Percentiles rank a stretch among this genome's conserved stretches.
phyloP scores from a whole-genome alignment of 2,888 invertebrate genomes.

The Lepidochrysops patricia region DNA sequence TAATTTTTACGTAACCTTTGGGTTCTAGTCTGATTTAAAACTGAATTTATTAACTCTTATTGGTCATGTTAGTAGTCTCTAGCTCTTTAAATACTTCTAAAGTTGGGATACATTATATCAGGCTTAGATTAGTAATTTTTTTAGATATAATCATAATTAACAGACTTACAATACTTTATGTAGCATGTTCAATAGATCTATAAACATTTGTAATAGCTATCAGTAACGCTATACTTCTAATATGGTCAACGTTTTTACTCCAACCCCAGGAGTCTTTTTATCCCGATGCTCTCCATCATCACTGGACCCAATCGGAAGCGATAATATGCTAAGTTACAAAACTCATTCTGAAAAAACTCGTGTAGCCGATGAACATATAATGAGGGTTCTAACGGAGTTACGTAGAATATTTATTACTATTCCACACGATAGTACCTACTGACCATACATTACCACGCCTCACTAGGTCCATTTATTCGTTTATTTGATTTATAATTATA shows the following conservation, averaged over 20 bases:
- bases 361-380: slow-evolving; percentile 10
- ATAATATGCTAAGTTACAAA: slow-evolving; percentile 10
- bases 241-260: not conserved
- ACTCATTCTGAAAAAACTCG: not conserved
- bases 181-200: no score
- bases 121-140: no score
- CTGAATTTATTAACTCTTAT: no score
- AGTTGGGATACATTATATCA: no score
- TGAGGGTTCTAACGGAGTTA: slow-evolving; percentile 14
- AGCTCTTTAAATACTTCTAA: no score
- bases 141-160: no score
- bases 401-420: slow-evolving; percentile 15
- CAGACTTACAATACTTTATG: no score
- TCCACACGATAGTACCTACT: slow-evolving; percentile 19
- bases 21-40: no score
- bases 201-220: no score
- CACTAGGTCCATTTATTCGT: not conserved
- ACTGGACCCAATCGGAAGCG: not conserved
- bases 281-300: not conserved
- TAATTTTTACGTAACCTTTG: no score
- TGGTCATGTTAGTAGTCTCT: no score
- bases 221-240: no score
- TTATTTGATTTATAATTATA: not conserved
- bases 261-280: not conserved
- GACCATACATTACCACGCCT: slow-evolving; percentile 7